phyloP scores from a whole-genome alignment of 1,140 invertebrate species.

The Lucilia cuprina region DNA sequence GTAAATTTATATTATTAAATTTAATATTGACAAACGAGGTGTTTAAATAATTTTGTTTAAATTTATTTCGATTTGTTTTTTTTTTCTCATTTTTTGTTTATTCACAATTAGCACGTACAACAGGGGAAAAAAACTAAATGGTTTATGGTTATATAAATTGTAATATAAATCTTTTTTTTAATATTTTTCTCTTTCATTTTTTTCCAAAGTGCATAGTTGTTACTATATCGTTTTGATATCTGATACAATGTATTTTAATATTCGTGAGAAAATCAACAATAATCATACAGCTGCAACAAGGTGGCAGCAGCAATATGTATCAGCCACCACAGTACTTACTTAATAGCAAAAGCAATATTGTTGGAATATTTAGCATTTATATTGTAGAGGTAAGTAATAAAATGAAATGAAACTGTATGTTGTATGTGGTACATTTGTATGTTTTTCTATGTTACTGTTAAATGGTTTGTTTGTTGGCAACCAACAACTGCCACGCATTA shows the following conservation, averaged over 20 bases:
- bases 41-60: neutral
- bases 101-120: constrained; percentile 2
- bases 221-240: neutral
- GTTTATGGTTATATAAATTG: neutral
- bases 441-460: neutral
- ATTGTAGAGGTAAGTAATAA: neutral
- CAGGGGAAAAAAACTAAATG: neutral
- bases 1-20: neutral
- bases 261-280: constrained; percentile 7
- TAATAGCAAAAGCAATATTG: neutral
- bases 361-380: neutral
- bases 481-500: neutral
- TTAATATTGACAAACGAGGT: neutral
- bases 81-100: too few species aligned
- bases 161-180: neutral
- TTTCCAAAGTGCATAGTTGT: neutral
- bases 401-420: constrained; percentile 8
- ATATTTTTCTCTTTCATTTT: neutral
- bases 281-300: neutral
- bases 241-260: constrained; percentile 6
- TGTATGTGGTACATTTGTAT: too few species aligned
- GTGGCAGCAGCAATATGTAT: neutral
- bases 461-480: neutral
- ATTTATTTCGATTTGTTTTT: neutral
- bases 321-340: too few species aligned